These are phyloP conservation scores for Delichon dasypus DNA, from an alignment of 2,797 vertebrate species.

Conservation along the genomic window DNA sequence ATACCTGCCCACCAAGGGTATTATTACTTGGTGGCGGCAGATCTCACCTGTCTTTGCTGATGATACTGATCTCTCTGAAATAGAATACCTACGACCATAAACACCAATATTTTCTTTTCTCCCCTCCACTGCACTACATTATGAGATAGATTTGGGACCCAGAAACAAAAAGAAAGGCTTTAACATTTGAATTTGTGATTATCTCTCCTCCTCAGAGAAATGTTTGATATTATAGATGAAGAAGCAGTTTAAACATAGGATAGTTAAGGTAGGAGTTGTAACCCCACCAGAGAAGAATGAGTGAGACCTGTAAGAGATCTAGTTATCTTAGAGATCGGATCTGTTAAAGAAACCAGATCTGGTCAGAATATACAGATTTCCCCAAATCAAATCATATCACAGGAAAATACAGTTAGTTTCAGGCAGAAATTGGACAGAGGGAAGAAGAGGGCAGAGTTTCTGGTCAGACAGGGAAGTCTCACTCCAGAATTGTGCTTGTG, in stretches of 20 bases:
- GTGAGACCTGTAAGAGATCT: background rate
- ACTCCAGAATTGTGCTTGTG: background rate
- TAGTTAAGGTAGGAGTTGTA: background rate
- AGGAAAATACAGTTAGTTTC: background rate
- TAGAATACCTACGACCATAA: background rate
- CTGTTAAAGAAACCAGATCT: background rate
- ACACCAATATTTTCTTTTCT: background rate
- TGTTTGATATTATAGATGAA: background rate
- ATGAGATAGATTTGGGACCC: background rate
- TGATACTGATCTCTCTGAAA: background rate
- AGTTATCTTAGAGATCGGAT: background rate
- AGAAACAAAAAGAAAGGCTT: background rate
- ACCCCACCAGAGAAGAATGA: background rate
- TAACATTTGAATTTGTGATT: background rate
- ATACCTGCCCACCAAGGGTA: background rate
- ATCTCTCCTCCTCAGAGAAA: background rate
- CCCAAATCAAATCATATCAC: background rate
- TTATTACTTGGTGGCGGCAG: background rate
- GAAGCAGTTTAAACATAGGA: background rate
- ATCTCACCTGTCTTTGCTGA: background rate
- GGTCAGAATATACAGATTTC: background rate
- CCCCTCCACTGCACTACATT: too few relatives aligned
- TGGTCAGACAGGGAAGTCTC: background rate
- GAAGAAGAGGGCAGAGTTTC: background rate
- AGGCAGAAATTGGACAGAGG: background rate